A percentile compares a stretch with the other conserved stretches of the same genome.
Evolutionary conservation across 1,140 invertebrate genomes (phyloP).

Genomic region (Berghia stephanieae): DNA sequence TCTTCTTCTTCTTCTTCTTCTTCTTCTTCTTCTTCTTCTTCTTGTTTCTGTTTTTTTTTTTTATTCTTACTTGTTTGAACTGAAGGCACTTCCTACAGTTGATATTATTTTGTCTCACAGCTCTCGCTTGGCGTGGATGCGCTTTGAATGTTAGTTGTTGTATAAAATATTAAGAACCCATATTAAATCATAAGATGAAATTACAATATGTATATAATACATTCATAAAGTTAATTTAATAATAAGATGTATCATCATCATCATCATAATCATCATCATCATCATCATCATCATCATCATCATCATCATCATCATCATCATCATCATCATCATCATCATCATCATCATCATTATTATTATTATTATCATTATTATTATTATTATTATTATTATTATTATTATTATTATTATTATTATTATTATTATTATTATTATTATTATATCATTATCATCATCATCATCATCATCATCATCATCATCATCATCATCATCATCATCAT

Average conservation of each 20-base stretch:
- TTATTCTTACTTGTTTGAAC: no score
- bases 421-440: constrained; percentile 9
- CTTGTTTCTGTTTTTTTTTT: not conserved
- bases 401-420: constrained; percentile 6
- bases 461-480: no score
- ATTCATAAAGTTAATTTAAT: not conserved
- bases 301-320: not conserved
- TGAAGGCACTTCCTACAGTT: no score
- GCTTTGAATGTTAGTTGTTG: no score
- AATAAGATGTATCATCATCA: not conserved
- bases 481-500: no score
- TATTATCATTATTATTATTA: constrained; percentile 1
- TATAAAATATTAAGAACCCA: no score
- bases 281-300: not conserved
- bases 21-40: not conserved
- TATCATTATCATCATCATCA: not conserved
- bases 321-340: not conserved
- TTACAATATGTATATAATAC: not conserved
- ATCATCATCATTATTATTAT: not conserved
- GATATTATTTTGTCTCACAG: no score
- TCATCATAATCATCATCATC: not conserved
- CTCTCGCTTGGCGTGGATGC: no score
- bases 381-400: constrained; percentile 1
- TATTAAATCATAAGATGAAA: no score
- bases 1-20: not conserved